Conservation (phyloP, 2,888 invertebrate genomes). For the Aethes cnicana region DNA sequence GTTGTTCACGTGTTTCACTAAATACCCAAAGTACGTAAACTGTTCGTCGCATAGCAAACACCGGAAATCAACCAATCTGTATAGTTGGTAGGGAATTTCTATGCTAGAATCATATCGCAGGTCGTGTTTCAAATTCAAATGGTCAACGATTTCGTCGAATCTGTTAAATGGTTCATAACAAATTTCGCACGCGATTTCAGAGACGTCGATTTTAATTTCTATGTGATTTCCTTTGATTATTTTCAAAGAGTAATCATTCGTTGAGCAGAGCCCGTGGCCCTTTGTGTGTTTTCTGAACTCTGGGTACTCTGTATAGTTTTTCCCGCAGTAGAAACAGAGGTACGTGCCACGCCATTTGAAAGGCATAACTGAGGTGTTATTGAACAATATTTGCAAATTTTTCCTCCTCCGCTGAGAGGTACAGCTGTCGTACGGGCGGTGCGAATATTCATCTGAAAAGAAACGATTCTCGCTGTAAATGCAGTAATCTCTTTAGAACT, state of each 20-base stretch:
- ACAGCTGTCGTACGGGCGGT: conserved; percentile 53
- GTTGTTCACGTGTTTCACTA: conserved; percentile 60
- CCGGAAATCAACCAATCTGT: conserved; percentile 54
- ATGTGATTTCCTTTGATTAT: conserved; percentile 56
- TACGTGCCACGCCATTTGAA: conserved; percentile 72
- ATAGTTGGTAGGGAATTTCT: conserved; percentile 58
- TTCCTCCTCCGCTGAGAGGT: conserved; percentile 61
- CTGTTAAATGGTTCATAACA: conserved; percentile 56
- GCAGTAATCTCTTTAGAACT: conserved; percentile 36
- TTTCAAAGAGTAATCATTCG: conserved; percentile 56
- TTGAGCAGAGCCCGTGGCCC: conserved; percentile 57
- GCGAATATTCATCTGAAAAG: conserved; percentile 66
- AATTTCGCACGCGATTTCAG: conserved; percentile 60
- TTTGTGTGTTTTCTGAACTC: conserved; percentile 66
- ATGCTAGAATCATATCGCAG: conserved; percentile 59
- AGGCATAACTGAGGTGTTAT: conserved; percentile 67
- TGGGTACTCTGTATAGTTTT: conserved; percentile 51
- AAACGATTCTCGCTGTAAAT: conserved; percentile 62
- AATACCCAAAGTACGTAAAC: conserved; percentile 57
- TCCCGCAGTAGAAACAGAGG: conserved; percentile 68
- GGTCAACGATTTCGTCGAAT: conserved; percentile 58
- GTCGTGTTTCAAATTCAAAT: conserved; percentile 60
- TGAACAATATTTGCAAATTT: conserved; percentile 71
- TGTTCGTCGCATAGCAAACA: conserved; percentile 59
- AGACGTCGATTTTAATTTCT: conserved; percentile 67